These are phyloP conservation scores for Trichogramma pretiosum DNA, from an alignment of 1,140 invertebrate genomes.

Conservation along the genomic window DNA sequence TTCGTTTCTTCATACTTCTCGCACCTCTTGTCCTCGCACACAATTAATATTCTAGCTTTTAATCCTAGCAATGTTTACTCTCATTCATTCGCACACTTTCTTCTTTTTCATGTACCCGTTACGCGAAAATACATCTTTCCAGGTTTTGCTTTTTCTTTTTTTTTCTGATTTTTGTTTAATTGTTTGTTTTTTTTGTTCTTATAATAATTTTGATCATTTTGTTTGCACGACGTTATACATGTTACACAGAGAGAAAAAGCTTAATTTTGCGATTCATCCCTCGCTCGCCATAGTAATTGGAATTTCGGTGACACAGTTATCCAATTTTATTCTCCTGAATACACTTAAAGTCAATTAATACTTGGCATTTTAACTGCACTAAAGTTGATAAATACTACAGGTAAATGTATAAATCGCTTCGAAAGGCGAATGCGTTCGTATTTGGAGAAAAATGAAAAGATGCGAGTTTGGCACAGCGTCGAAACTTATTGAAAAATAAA, in stretches of 20 bases:
- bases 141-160: not conserved
- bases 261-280: no score
- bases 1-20: slow-evolving; percentile 21
- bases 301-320: no score
- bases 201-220: no score
- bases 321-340: no score
- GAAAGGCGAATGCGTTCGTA: slow-evolving; percentile 14
- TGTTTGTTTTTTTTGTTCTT: slow-evolving; percentile 18
- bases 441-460: slow-evolving; percentile 5
- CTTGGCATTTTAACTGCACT: no score
- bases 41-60: slow-evolving; percentile 7
- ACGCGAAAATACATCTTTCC: not conserved
- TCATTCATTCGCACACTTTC: not conserved
- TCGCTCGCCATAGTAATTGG: no score
- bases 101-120: not conserved
- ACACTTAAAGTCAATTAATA: no score
- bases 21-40: slow-evolving; percentile 11
- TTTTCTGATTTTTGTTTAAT: not conserved
- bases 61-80: no score
- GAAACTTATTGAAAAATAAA: no score
- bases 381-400: slow-evolving; percentile 44
- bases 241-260: no score
- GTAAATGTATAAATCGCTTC: slow-evolving; percentile 24
- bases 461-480: no score
- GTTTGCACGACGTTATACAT: no score